Conservation (phyloP, 2,113 vertebrate species). For the Dicrurus megarhynchus region DNA sequence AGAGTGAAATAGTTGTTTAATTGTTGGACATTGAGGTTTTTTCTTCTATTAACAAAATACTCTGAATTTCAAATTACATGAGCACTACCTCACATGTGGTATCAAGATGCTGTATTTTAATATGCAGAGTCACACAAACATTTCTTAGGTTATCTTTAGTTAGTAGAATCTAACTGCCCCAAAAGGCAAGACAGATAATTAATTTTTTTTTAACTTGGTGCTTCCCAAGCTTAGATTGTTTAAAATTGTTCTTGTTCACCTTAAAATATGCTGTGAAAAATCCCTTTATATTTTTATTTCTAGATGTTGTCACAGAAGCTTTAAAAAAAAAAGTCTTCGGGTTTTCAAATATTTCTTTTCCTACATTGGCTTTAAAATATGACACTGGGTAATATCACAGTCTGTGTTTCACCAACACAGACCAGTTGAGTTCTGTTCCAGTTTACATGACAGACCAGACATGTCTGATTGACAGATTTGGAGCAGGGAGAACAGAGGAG, state of each 20-base stretch:
- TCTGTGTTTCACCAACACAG: neutral
- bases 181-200: neutral
- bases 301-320: neutral
- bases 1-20: neutral
- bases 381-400: neutral
- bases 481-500: neutral
- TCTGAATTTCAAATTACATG: neutral
- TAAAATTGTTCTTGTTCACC: neutral
- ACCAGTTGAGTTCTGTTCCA: neutral
- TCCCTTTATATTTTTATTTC: neutral
- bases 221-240: neutral
- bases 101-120: neutral
- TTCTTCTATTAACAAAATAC: neutral
- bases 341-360: neutral
- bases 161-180: neutral
- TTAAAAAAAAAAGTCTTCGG: neutral
- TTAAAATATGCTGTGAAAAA: neutral
- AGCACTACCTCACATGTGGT: too few species aligned
- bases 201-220: neutral
- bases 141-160: neutral
- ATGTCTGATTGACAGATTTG: constrained; percentile 8
- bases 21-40: neutral
- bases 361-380: neutral
- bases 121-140: neutral
- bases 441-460: neutral